phyloP scores from a whole-genome alignment of 2,888 invertebrate species.

The Acronicta aceris region DNA sequence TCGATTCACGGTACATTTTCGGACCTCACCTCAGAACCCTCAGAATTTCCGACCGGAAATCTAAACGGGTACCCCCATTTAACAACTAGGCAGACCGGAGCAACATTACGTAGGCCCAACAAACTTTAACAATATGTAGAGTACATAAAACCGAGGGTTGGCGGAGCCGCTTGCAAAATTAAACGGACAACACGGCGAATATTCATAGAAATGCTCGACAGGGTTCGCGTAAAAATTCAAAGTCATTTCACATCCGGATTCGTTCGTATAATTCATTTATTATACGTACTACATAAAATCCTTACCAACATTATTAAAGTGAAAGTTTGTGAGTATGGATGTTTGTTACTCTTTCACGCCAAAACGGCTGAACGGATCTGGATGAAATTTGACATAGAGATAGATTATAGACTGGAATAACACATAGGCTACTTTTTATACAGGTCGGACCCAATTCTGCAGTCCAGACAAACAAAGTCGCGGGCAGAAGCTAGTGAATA shows the following conservation, averaged over 20 bases:
- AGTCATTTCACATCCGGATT: conserved; percentile 45
- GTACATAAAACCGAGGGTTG: conserved; percentile 52
- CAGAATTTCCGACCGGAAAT: conserved; percentile 21
- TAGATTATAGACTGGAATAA: too few species aligned
- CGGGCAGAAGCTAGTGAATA: too few species aligned
- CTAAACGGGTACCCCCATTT: conserved; percentile 25
- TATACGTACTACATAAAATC: conserved; percentile 7
- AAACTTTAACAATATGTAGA: conserved; percentile 59
- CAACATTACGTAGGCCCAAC: conserved; percentile 34
- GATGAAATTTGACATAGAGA: too few species aligned
- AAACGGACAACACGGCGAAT: conserved; percentile 55
- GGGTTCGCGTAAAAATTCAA: conserved; percentile 53
- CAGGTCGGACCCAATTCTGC: too few species aligned
- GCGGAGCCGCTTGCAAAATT: conserved; percentile 60
- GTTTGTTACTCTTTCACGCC: too few species aligned
- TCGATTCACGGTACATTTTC: neutral
- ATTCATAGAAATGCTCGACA: conserved; percentile 53
- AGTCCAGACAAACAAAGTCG: too few species aligned
- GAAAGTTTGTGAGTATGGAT: too few species aligned
- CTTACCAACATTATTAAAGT: too few species aligned
- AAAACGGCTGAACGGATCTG: too few species aligned
- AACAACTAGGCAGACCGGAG: conserved; percentile 27
- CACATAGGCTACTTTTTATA: too few species aligned
- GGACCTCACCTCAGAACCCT: neutral
- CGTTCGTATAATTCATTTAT: conserved; percentile 32